Evolutionary conservation across 2,888 invertebrate species (phyloP), one percentile per base, ranked within the genome.

Genomic region (Ypsolopha scabrella): DNA sequence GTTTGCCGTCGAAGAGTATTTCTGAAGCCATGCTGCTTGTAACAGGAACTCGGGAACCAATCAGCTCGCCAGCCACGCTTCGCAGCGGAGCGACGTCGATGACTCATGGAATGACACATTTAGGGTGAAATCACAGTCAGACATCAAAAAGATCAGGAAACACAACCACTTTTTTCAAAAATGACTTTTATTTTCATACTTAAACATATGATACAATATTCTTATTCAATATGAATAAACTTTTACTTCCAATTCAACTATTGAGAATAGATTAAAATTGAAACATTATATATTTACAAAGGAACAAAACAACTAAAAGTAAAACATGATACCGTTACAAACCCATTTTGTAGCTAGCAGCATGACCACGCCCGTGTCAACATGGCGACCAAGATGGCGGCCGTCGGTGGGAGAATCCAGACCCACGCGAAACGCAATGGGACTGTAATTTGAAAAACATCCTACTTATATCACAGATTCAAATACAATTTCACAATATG

Each of bases 311-410:
- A 65, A 72, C 71, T 74, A 53, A 61, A 63, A 71, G 63, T 81
- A 82, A 77, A 87, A 87, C 71, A 87, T 85, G 76, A 86, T 87
- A 73, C 88, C 80, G 74, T 87, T 85, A 69, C 88, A 87, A 74
- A 89, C 89, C 76, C 88, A 90, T 80, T 74, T 78, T 87, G 67
- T 83, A 88, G 67, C 73, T 87, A 65, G 89, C 90, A 68, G 90
- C 90, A 90, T 90, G 62, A 82, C 90, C 70, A 86, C 68, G 86
- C 87, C 70, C 82, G 24, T 24, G 24, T 24, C 70, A 76, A 72
- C 75, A 70, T 70, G 86, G 68, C 88, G 83, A 68, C 90, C 91
- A 91, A 82, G 80, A 83, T 82, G 81, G 80, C 82, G 83, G 80
- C 83, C 80, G 72, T 72, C 78, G 75, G 79, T 52, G 43, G 52